phyloP scores from a whole-genome alignment of 2,797 vertebrate genomes.

The Tarsius wallacei region DNA sequence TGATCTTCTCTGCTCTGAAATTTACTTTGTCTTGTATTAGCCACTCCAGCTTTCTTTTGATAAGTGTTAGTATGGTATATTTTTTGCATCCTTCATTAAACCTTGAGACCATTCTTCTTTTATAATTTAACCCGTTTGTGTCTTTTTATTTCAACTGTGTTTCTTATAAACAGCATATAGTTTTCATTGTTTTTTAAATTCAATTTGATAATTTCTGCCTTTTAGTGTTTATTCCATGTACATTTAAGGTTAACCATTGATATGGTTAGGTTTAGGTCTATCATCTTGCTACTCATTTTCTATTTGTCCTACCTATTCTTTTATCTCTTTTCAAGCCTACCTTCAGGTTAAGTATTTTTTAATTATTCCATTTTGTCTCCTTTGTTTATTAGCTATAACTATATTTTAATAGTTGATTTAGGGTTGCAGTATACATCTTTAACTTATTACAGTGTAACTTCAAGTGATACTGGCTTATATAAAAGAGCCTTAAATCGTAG shows the following conservation, averaged over 20 bases:
- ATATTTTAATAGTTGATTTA: slow-evolving; percentile 13
- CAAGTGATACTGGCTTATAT: neutral
- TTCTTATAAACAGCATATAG: neutral
- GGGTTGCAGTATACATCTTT: neutral
- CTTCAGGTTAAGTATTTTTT: neutral
- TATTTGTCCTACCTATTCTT: neutral
- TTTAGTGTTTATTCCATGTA: slow-evolving; percentile 21
- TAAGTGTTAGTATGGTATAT: neutral
- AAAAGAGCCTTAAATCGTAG: neutral
- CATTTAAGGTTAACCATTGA: neutral
- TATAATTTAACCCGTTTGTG: neutral
- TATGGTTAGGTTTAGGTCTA: neutral
- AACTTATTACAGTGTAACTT: neutral
- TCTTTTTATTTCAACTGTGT: slow-evolving; percentile 32
- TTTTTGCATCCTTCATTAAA: neutral
- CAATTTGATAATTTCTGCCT: neutral
- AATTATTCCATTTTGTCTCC: slow-evolving; percentile 10
- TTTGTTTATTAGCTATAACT: slow-evolving; percentile 22
- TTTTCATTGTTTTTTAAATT: slow-evolving; percentile 18
- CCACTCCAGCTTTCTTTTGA: neutral
- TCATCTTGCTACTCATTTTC: neutral
- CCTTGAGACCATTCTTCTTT: neutral
- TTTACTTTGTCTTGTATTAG: slow-evolving; percentile 8
- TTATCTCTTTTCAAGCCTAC: neutral
- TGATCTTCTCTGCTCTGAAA: slow-evolving; percentile 41